Base-by-base conservation (phyloP, 2,113 vertebrate species). In the Leuciscus idus region DNA sequence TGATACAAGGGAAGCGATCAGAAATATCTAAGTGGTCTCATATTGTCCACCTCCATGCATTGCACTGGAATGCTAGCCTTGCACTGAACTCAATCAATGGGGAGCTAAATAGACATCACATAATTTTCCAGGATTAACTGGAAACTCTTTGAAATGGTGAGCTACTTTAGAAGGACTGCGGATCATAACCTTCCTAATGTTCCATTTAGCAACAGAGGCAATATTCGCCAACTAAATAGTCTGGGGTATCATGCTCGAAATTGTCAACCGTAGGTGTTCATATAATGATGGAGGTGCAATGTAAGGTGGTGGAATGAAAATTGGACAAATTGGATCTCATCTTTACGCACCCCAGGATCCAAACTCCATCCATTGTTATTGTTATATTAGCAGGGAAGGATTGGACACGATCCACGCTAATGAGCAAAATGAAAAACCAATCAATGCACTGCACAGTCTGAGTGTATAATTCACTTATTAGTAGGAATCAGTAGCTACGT, bases 281-380 rank as follows among this genome's bases (percentile, higher is more conserved):
- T 55, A 21, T 83, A 72, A 83, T 73, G 66, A 83, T 9, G 33
- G 81, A 73, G 81, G 48, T 83, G 68, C 30, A 57, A 36, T 57
- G 28, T 50, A 26, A 55, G 81, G 30, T 59, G 30, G 66, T 43
- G 50, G 30, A 83, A 72, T 72, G 30, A 73, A 83, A 73, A 83
- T 59, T 83, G 50, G 50, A 83, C 50, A 83, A 83, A 83, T 83
- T 83, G 13, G 66, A 55, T 83, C 81, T 83, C 28, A 83, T 83
- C 66, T 57, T 83, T 52, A 57, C 50, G 15, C 81, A 83, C 66
- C 48, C 66, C 68, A n/a, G 81, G 81, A 72, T 83, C 30, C 81
- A 72, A 43, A 83, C 48, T 55, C 66, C 12, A 28, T 73, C 68
- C 66, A 83, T 57, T 73, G 48, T 83, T 83, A 57, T 59, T 83